Evolutionary conservation across 2,888 invertebrate genomes (phyloP).

Genomic region (Harpalus rubripes): DNA sequence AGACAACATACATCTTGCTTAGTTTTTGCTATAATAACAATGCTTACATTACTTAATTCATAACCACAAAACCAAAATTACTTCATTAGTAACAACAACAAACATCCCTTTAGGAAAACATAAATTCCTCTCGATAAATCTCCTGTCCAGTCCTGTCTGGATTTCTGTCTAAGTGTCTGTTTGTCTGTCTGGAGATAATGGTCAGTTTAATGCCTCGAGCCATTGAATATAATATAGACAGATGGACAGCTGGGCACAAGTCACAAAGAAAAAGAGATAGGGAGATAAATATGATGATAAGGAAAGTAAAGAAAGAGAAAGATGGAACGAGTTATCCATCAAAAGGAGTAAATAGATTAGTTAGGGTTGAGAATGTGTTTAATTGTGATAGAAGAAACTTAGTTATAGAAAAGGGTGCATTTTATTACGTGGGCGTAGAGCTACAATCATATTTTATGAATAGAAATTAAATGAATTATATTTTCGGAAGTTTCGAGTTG

Average conservation of each 20-base stretch:
- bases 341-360: background rate
- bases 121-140: constrained; percentile 1
- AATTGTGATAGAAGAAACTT: background rate
- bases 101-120: background rate
- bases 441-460: background rate
- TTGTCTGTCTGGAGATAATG: constrained; percentile 2
- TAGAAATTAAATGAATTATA: background rate
- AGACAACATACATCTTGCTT: no score
- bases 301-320: background rate
- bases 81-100: background rate
- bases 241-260: background rate
- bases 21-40: no score
- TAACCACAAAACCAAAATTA: no score
- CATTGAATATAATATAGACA: background rate
- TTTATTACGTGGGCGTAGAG: background rate
- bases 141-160: background rate
- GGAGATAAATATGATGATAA: background rate
- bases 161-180: background rate
- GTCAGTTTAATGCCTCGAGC: background rate
- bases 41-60: no score
- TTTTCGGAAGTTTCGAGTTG: no score
- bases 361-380: background rate
- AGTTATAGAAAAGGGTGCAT: background rate
- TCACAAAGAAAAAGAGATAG: background rate
- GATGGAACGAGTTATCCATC: background rate